Evolutionary conservation across 2,888 invertebrate genomes (phyloP), one percentile per base, ranked within the genome.

Genomic region (Cryptops parisi): DNA sequence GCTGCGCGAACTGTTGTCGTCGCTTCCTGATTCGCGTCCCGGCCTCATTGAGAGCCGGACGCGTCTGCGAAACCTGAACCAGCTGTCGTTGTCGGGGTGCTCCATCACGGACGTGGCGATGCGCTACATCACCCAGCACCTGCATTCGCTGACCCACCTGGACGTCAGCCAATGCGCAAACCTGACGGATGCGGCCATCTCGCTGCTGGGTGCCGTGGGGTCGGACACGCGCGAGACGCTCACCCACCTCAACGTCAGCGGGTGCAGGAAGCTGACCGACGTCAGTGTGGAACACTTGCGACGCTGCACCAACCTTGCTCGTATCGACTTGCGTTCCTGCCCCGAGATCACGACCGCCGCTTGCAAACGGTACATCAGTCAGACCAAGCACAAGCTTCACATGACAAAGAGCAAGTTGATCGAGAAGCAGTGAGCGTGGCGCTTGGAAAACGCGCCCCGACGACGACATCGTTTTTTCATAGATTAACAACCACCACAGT

Each of bases 21-120:
- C 90, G 12, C 89, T 89, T 1, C 82, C 83, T 63, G 88, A 88
- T 65, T 82, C 87, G 0, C 72, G 88, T 25, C 88, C 89, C 2
- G 70, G 68, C 15, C 69, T 83, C 45, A 77, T 81, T 41, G 80
- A 83, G 62, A 80, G 81, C 38, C 79, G 81, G 58, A 82, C 82
- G 17, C 78, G 85, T 5, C 75, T 93, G 39, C 78, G 86, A 41
- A 81, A 84, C 60, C 70, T 93, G 26, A 78, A 78, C 58, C 79
- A 78, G 52, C 72, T 94, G 19, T 77, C 80, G 57, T 72, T 93
- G 51, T 82, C 87, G 23, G 91, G 91, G 12, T 89, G 89, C 0
- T 89, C 90, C 62, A 79, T 94, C 58, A 85, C 88, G 0, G 93
- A 93, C 67, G 82, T 87, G n/a, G 80, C 86, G 0, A 74, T 88